These are phyloP conservation scores for Brachycybe producta DNA, from an alignment of 2,888 invertebrate species.

Conservation along the genomic window DNA sequence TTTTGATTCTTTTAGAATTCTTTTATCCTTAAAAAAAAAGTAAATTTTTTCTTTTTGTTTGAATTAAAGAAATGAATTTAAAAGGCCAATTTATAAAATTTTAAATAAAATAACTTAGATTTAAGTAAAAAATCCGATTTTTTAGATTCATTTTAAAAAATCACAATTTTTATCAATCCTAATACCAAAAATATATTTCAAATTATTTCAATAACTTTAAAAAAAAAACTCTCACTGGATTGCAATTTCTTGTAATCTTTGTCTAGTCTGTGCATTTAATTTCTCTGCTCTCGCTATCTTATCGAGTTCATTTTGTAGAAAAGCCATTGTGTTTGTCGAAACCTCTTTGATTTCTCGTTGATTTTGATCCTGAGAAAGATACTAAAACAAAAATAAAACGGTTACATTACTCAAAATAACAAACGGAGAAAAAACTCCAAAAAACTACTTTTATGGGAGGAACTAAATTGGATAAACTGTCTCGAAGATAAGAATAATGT, in stretches of 20 bases:
- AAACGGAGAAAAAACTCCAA: not conserved
- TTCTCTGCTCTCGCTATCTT: constrained; percentile 22
- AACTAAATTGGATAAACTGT: constrained; percentile 82
- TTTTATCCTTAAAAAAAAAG: no score
- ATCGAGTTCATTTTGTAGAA: constrained; percentile 24
- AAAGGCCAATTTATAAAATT: no score
- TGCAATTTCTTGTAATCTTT: constrained; percentile 23
- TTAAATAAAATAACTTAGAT: no score
- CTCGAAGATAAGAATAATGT: constrained; percentile 84
- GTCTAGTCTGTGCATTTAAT: constrained; percentile 21
- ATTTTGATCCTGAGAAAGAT: constrained; percentile 44
- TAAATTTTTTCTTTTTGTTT: no score
- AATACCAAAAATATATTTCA: not conserved
- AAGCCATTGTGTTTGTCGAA: constrained; percentile 30
- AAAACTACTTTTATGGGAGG: constrained; percentile 47
- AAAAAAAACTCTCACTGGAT: constrained; percentile 20
- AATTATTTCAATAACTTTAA: not conserved
- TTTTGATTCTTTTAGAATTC: no score
- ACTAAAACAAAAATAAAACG: not conserved
- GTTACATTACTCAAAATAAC: not conserved
- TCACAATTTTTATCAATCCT: not conserved
- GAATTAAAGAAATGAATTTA: no score
- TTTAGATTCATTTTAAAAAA: no score
- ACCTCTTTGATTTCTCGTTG: constrained; percentile 41
- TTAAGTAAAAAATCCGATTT: no score